These are phyloP conservation scores for Micromussa lordhowensis DNA, from an alignment of 92 coral and sea anemone species.

Conservation along the genomic window DNA sequence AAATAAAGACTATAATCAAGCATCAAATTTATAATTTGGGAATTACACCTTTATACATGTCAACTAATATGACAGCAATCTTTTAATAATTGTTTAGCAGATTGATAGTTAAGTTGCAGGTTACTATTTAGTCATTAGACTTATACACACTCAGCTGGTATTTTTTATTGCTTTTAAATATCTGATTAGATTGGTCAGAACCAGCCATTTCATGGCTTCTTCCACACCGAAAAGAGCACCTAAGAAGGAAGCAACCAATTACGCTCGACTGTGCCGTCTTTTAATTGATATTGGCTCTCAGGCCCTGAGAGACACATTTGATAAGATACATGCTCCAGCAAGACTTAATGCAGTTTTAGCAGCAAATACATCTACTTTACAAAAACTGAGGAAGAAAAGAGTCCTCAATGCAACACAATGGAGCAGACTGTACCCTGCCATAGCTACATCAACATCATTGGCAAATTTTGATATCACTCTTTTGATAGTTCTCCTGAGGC, in stretches of 20 bases:
- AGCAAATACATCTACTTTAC: neutral
- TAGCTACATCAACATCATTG: slow-evolving; percentile 36
- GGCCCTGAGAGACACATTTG: slow-evolving; percentile 4
- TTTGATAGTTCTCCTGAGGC: slow-evolving; percentile 44
- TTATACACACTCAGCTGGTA: neutral
- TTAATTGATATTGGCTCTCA: slow-evolving; percentile 1
- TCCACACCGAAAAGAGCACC: neutral
- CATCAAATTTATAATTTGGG: no score
- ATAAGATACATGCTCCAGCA: neutral
- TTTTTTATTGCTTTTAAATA: neutral
- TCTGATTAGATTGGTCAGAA: neutral
- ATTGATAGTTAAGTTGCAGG: no score
- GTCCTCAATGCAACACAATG: slow-evolving; percentile 42
- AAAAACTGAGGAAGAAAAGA: neutral
- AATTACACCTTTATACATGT: no score
- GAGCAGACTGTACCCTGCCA: slow-evolving; percentile 62
- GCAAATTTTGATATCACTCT: slow-evolving; percentile 62
- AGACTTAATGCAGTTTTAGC: neutral
- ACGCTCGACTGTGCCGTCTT: slow-evolving; percentile 2
- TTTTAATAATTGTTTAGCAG: no score
- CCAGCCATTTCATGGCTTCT: neutral
- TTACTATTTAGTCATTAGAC: no score
- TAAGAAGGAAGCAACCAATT: neutral
- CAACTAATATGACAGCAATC: no score
- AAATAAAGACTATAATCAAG: no score